Conservation (phyloP, 2,113 vertebrate genomes). For the Cochlearius cochlearius region DNA sequence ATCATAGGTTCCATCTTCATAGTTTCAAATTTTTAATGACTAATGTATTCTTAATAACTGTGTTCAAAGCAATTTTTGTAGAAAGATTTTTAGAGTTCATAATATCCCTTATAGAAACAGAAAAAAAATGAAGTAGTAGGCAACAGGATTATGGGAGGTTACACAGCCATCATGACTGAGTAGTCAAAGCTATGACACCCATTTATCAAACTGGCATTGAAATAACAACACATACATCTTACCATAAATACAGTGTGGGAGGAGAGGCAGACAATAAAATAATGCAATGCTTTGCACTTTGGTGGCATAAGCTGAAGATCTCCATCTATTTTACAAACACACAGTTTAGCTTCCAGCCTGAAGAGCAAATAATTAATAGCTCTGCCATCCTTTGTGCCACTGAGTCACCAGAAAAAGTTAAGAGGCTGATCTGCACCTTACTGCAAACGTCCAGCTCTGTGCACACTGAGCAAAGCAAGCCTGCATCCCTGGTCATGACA, state of each 20-base stretch:
- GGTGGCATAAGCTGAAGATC: background rate
- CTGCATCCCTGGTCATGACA: accelerated
- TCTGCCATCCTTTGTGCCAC: background rate
- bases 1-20: accelerated
- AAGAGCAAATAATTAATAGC: background rate
- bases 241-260: background rate
- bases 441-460: background rate
- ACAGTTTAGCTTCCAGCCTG: background rate
- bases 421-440: background rate
- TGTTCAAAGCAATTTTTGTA: background rate
- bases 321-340: background rate
- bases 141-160: background rate
- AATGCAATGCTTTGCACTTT: background rate
- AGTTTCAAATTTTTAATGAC: background rate
- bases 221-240: conserved; percentile 26
- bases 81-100: background rate
- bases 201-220: conserved; percentile 18
- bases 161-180: conserved; percentile 24
- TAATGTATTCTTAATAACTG: background rate
- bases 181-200: conserved; percentile 20
- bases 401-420: background rate
- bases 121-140: background rate
- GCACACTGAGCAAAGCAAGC: background rate
- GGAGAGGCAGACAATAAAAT: background rate
- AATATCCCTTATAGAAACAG: background rate